phyloP scores from a whole-genome alignment of 1,140 invertebrate genomes.

The Maniola jurtina region DNA sequence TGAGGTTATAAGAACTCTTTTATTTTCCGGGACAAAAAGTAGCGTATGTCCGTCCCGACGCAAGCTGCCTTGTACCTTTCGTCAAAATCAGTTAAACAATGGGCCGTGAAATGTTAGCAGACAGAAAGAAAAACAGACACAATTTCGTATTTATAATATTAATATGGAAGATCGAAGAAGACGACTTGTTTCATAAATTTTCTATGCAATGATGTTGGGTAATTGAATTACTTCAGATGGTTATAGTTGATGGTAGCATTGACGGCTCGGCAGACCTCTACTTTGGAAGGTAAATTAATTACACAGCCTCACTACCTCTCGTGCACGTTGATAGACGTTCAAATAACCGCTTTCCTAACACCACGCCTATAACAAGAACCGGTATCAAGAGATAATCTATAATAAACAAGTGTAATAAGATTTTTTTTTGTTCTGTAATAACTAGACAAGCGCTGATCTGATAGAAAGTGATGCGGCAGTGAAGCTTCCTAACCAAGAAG shows the following conservation, averaged over 20 bases:
- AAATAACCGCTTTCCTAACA: constrained; percentile 11
- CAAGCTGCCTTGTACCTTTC: no score
- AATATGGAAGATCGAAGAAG: no score
- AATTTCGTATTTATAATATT: no score
- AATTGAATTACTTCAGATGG: not conserved
- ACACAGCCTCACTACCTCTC: constrained; percentile 7
- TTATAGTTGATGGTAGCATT: constrained; percentile 5
- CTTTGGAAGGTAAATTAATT: constrained; percentile 8
- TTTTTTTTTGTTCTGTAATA: not conserved
- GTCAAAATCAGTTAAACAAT: no score
- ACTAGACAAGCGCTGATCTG: not conserved
- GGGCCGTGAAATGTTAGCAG: no score
- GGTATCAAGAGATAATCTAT: constrained; percentile 10
- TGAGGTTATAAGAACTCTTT: no score
- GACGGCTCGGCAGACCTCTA: constrained; percentile 6
- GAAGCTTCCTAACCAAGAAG: not conserved
- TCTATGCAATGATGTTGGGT: not conserved
- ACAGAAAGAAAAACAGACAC: no score
- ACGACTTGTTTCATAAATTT: no score
- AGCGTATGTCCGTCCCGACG: no score
- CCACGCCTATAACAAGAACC: constrained; percentile 11
- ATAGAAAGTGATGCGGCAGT: not conserved
- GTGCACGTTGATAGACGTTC: constrained; percentile 8
- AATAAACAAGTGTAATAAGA: constrained; percentile 10
- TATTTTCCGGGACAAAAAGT: no score